Base-by-base conservation (phyloP, 2,888 invertebrate species). In the Amphiduros pacificus region DNA sequence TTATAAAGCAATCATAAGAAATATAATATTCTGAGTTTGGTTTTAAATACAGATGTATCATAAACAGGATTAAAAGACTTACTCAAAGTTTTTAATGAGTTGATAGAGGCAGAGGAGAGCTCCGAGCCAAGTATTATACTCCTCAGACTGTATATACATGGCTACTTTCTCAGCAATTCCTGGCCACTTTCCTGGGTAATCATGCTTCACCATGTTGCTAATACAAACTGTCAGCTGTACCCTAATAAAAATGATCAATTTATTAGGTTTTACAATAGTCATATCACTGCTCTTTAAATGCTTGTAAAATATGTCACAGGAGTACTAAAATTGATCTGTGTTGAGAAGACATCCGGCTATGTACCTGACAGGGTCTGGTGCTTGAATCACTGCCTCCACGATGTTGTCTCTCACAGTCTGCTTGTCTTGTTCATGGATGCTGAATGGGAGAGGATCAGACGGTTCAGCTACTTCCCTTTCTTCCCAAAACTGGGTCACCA, bases 121-220 rank as follows among this genome's bases (percentile, higher is more conserved):
- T 55, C 96, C 98, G 84, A 92, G 91, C 79, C 83, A 82, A n/a
- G 77, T 75, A 26, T 74, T 70, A 27, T 77, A 79, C 59, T 83
- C 79, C 31, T 79, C 79, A 0, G 81, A 76, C 84, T 94, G 92
- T 63, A 99, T 85, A 82, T 93, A 95, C 76, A 93, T 89, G 76
- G 91, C 91, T 68, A 99, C 91, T 86, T 96, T 96, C 80, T 97
- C 96, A 11, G 96, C 93, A 68, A 98, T 89, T 81, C 92, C 92
- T 0, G 96, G 92, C 96, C 97, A 97, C 71, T 92, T 87, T 53
- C 90, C 89, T 3, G 99, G 98, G 81, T 96, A 99, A 82, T 99
- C 99, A 81, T 90, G 88, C 82, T 96, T 96, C 51, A 98, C 91
- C 68, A 99, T 95, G 66, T 89, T 90, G 82, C 91, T 92, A 22